Conservation (phyloP, 2,888 invertebrate genomes). For the Lasioglossum figueresi region DNA sequence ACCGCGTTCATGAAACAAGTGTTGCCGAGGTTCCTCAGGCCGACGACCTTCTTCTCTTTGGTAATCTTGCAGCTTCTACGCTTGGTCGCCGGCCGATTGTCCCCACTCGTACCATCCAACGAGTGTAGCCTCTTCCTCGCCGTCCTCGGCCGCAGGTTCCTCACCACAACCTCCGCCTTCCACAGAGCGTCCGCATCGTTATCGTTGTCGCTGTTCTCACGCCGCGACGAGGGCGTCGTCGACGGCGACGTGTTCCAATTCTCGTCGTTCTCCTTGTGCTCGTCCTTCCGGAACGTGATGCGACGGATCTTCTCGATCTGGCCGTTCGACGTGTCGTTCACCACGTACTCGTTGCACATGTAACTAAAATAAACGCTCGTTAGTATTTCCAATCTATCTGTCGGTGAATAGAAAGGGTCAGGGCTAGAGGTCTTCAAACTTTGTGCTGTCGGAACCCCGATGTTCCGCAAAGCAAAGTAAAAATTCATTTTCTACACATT, state of each 20-base stretch:
- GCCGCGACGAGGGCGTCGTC: conserved; percentile 74
- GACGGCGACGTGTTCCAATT: conserved; percentile 79
- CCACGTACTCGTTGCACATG: conserved; percentile 91
- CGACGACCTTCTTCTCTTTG: conserved; percentile 88
- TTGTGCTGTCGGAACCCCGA: background rate
- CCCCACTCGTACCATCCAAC: conserved; percentile 85
- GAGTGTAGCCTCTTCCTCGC: conserved; percentile 87
- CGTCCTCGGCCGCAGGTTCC: conserved; percentile 86
- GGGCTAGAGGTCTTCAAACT: background rate
- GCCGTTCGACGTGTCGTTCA: conserved; percentile 88
- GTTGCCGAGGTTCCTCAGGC: conserved; percentile 92
- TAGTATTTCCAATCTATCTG: background rate
- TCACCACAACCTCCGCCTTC: conserved; percentile 85
- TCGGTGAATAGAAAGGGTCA: background rate
- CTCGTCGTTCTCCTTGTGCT: conserved; percentile 81
- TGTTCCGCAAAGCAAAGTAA: background rate
- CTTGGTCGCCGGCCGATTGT: conserved; percentile 83
- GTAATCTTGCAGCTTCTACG: conserved; percentile 84
- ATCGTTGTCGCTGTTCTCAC: conserved; percentile 79
- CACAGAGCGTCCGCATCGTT: conserved; percentile 82
- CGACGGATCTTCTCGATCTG: conserved; percentile 86
- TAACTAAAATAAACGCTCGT: conserved; percentile 86
- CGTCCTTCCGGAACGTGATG: conserved; percentile 77
- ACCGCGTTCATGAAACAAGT: conserved; percentile 95
- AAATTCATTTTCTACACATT: background rate